These are phyloP conservation scores for Colistium nudipinnis DNA, from an alignment of 2,113 vertebrate species.

Conservation along the genomic window DNA sequence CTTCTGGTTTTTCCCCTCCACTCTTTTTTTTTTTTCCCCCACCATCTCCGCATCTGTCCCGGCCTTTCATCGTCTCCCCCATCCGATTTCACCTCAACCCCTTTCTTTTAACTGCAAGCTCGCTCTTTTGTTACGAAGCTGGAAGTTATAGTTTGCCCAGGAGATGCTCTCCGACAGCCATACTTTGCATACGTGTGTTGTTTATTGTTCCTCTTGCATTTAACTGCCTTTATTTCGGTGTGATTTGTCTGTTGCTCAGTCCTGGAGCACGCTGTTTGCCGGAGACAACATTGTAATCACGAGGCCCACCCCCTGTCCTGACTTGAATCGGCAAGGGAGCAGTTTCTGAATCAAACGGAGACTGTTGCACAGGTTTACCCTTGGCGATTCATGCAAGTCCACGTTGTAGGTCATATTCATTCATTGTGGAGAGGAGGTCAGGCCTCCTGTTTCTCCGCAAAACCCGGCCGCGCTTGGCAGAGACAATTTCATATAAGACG, in stretches of 20 bases:
- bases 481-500: no score
- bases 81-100: no score
- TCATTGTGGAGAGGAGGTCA: slow-evolving; percentile 70
- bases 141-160: not conserved
- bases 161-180: slow-evolving; percentile 6
- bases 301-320: slow-evolving; percentile 41
- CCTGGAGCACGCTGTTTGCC: slow-evolving; percentile 33
- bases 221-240: slow-evolving; percentile 44
- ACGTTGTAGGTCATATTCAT: slow-evolving; percentile 67
- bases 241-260: slow-evolving; percentile 31
- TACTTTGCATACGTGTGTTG: not conserved
- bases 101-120: no score
- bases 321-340: slow-evolving; percentile 58
- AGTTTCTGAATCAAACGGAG: slow-evolving; percentile 65
- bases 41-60: no score
- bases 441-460: slow-evolving; percentile 34
- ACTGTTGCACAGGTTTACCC: slow-evolving; percentile 55
- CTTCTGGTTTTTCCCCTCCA: no score
- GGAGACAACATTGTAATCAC: slow-evolving; percentile 39
- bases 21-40: no score
- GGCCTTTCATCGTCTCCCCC: no score
- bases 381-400: slow-evolving; percentile 54
- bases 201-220: no score
- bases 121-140: no score
- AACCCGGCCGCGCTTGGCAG: slow-evolving; percentile 21